Percentiles rank a stretch among this genome's conserved stretches.
Conservation (phyloP, 1,140 invertebrate genomes). For the Eriocheir sinensis region DNA sequence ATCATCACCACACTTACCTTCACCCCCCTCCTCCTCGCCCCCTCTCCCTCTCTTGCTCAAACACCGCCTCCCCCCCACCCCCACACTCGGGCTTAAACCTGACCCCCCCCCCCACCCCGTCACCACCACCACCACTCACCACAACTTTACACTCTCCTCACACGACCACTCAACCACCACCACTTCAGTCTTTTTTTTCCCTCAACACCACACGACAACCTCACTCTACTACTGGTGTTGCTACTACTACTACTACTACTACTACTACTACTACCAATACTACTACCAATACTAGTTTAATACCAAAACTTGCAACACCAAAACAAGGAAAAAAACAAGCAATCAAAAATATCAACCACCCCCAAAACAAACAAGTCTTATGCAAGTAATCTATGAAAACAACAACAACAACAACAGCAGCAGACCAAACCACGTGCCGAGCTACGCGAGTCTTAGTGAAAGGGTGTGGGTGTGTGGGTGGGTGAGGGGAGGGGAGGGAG, state of each 20-base stretch:
- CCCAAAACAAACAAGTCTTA: too few relatives aligned
- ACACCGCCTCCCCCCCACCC: not conserved
- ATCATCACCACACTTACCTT: too few relatives aligned
- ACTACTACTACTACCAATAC: not conserved
- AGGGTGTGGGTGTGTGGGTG: not conserved
- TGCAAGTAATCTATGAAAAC: too few relatives aligned
- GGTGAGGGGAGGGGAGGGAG: not conserved
- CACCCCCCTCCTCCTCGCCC: not conserved
- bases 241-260: slow-evolving; percentile 24
- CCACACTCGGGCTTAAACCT: not conserved
- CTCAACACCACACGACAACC: too few relatives aligned
- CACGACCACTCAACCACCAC: not conserved
- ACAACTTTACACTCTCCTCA: not conserved
- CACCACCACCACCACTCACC: not conserved
- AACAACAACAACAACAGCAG: not conserved
- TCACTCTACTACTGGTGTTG: too few relatives aligned
- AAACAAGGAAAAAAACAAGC: too few relatives aligned
- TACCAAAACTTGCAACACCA: too few relatives aligned
- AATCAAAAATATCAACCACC: too few relatives aligned
- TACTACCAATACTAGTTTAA: not conserved
- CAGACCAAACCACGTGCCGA: not conserved
- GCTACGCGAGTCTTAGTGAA: not conserved
- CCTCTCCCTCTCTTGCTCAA: not conserved
- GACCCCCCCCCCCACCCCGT: not conserved
- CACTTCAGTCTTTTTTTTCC: too few relatives aligned